Conservation (phyloP, 2,797 vertebrate genomes). For the Accipiter minullus region DNA sequence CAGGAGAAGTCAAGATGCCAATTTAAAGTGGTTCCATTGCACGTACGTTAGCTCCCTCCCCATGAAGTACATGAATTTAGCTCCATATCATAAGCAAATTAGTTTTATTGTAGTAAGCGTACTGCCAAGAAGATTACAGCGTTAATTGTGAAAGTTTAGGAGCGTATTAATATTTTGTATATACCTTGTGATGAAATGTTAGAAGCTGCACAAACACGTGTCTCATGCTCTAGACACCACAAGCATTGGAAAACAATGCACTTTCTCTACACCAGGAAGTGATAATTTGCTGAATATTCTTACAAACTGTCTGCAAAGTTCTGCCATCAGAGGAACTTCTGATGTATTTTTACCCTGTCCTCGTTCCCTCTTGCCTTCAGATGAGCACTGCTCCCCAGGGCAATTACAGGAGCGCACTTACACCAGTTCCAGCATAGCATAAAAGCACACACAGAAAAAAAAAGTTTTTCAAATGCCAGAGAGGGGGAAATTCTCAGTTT, state of each 20-base stretch:
- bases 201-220: background rate
- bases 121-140: background rate
- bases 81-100: background rate
- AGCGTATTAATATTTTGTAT: rapidly evolving
- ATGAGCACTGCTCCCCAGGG: background rate
- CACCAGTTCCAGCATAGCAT: background rate
- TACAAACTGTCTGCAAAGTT: background rate
- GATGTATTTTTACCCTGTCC: background rate
- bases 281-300: background rate
- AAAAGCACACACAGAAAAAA: no score
- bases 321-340: background rate
- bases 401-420: no score
- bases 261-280: background rate
- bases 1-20: background rate
- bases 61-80: background rate
- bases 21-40: background rate
- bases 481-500: background rate
- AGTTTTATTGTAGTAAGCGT: background rate
- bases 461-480: no score
- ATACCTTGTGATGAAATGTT: background rate
- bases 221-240: background rate
- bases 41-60: rapidly evolving
- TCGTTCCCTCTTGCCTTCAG: background rate
- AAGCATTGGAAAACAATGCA: background rate
- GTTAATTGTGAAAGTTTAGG: background rate